phyloP scores from a whole-genome alignment of 2,888 invertebrate genomes.

The Congeria kusceri region DNA sequence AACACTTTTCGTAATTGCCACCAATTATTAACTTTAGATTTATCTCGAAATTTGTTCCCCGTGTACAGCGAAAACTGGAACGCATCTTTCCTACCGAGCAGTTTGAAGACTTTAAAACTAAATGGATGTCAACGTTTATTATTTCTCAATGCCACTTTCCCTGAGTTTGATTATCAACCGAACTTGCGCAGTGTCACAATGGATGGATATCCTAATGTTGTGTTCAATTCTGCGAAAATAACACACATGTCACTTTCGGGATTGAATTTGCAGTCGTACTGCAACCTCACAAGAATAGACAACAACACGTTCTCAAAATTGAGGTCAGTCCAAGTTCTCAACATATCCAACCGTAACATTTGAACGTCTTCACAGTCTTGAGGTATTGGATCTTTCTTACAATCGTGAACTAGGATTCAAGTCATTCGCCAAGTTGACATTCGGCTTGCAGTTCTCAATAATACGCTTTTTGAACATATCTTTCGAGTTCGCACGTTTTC shows the following conservation, averaged over 20 bases:
- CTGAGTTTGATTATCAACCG: background rate
- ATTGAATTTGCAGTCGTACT: background rate
- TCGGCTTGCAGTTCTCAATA: slow-evolving; percentile 42
- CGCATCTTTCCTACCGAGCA: background rate
- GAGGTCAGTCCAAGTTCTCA: background rate
- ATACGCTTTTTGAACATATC: slow-evolving; percentile 41
- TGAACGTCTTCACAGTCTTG: background rate
- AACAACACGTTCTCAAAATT: slow-evolving; percentile 19
- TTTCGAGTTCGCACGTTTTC: slow-evolving; percentile 15
- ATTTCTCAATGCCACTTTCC: background rate
- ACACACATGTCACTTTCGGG: slow-evolving; percentile 14
- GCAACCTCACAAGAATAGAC: slow-evolving; percentile 1
- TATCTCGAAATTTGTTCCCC: background rate
- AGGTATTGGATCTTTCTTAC: slow-evolving; percentile 39
- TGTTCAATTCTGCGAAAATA: background rate
- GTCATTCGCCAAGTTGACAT: slow-evolving; percentile 38
- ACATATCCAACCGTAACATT: slow-evolving; percentile 17
- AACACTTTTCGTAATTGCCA: background rate
- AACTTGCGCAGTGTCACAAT: background rate
- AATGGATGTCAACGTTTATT: no score
- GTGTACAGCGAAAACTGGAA: background rate
- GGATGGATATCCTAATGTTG: slow-evolving; percentile 14
- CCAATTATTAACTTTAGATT: background rate
- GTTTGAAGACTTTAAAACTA: no score
- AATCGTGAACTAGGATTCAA: slow-evolving; percentile 39